Percentiles rank a stretch among this genome's conserved stretches.
Conservation (phyloP, 2,797 vertebrate genomes). For the Helostoma temminkii region DNA sequence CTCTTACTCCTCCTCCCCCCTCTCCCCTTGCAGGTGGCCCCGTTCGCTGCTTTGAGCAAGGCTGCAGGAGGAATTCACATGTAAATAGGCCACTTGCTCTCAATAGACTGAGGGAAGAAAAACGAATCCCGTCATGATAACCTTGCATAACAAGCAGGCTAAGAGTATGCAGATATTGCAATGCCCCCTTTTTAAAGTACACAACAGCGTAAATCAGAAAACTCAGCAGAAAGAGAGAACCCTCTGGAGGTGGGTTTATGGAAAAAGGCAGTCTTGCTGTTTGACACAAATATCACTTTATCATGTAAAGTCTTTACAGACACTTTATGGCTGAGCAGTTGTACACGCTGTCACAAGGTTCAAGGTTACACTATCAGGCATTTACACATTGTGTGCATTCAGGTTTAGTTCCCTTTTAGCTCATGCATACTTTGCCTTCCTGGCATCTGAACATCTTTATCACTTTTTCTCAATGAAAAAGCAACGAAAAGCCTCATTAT, state of each 20-base stretch:
- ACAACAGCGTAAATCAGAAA: slow-evolving; percentile 48
- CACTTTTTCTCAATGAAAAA: neutral
- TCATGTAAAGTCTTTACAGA: slow-evolving; percentile 4
- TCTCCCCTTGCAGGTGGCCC: slow-evolving; percentile 77
- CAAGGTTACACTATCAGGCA: slow-evolving; percentile 21
- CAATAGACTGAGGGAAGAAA: slow-evolving; percentile 70
- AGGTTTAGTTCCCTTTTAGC: neutral
- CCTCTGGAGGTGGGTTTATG: slow-evolving; percentile 44
- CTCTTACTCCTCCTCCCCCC: slow-evolving; percentile 21
- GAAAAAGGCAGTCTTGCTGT: slow-evolving; percentile 35
- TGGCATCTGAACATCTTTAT: too few species aligned
- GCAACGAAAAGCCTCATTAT: neutral
- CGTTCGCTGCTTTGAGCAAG: slow-evolving; percentile 65
- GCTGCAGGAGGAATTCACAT: slow-evolving; percentile 83
- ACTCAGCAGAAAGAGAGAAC: slow-evolving; percentile 59
- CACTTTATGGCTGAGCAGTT: neutral
- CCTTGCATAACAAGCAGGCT: slow-evolving; percentile 68
- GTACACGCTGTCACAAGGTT: neutral
- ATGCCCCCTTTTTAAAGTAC: slow-evolving; percentile 55
- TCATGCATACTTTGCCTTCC: slow-evolving; percentile 5
- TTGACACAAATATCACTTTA: slow-evolving; percentile 36
- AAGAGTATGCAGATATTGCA: slow-evolving; percentile 52
- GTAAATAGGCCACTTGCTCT: slow-evolving; percentile 81
- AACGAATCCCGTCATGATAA: slow-evolving; percentile 79
- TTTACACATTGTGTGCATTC: neutral